Percentiles rank a stretch among this genome's conserved stretches.
Evolutionary conservation across 1,140 invertebrate species (phyloP).

Genomic region (Trachymyrmex septentrionalis): DNA sequence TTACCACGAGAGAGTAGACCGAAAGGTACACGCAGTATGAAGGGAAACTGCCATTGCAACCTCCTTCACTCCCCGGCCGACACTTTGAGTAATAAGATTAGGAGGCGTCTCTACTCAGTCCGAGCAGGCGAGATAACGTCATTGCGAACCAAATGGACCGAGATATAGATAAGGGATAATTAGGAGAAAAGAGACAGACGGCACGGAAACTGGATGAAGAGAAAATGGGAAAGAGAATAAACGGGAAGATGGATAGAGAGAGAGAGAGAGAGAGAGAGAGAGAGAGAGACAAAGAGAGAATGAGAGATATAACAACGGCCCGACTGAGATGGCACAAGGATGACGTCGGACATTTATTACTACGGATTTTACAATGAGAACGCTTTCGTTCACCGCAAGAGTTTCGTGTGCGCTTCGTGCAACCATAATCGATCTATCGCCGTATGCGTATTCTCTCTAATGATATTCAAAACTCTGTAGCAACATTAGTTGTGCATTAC

Average conservation of each 20-base stretch:
- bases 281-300: not conserved
- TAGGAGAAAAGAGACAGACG: constrained; percentile 84
- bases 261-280: not conserved
- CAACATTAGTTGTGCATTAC: not conserved
- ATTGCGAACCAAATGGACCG: constrained; percentile 86
- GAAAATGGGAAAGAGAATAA: constrained; percentile 58
- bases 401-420: constrained; percentile 32
- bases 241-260: not conserved
- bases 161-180: constrained; percentile 87
- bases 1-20: constrained; percentile 52
- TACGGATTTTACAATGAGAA: constrained; percentile 83
- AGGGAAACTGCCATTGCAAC: constrained; percentile 82
- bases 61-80: constrained; percentile 82
- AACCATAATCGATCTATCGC: constrained; percentile 22
- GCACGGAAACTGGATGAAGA: constrained; percentile 67
- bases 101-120: constrained; percentile 82
- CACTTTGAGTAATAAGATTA: constrained; percentile 87
- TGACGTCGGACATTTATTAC: constrained; percentile 85
- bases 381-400: constrained; percentile 58
- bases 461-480: not conserved
- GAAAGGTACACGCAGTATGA: constrained; percentile 70
- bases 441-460: constrained; percentile 21
- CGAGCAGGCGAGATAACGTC: constrained; percentile 84
- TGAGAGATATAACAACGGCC: constrained; percentile 38
- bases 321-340: constrained; percentile 72